Conservation (phyloP, 1,140 invertebrate species). For the Muscidifurax raptorellus region DNA sequence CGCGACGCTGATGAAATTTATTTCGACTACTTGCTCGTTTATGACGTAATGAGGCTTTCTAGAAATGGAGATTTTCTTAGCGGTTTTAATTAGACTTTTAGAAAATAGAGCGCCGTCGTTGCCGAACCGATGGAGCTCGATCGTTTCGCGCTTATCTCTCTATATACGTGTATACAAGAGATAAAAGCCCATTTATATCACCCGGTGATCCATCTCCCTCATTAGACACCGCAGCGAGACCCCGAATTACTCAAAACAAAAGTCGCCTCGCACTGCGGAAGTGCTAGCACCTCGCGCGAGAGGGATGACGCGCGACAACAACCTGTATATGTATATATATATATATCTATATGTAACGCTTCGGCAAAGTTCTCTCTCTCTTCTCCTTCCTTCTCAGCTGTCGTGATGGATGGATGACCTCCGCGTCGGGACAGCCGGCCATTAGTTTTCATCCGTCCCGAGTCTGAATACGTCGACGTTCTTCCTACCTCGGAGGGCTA, state of each 20-base stretch:
- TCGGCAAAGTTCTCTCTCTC: background rate
- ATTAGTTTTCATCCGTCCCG: slow-evolving; percentile 35
- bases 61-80: background rate
- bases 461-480: background rate
- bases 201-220: background rate
- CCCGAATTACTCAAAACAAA: background rate
- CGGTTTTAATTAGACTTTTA: background rate
- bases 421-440: slow-evolving; percentile 16
- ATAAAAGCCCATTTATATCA: background rate
- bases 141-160: too few species aligned
- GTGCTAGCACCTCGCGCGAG: background rate
- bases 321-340: background rate
- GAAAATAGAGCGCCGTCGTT: slow-evolving; percentile 2
- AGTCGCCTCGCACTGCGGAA: background rate
- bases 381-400: background rate
- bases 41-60: slow-evolving; percentile 18
- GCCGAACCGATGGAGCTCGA: too few species aligned
- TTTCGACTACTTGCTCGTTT: background rate
- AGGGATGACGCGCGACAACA: background rate
- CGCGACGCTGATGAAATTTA: background rate
- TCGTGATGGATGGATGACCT: slow-evolving; percentile 49
- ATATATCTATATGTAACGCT: background rate
- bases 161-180: too few species aligned
- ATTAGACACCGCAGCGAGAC: background rate
- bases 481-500: slow-evolving; percentile 1